Conservation (phyloP, 1,140 invertebrate species). For the Drosophila paulistorum region DNA sequence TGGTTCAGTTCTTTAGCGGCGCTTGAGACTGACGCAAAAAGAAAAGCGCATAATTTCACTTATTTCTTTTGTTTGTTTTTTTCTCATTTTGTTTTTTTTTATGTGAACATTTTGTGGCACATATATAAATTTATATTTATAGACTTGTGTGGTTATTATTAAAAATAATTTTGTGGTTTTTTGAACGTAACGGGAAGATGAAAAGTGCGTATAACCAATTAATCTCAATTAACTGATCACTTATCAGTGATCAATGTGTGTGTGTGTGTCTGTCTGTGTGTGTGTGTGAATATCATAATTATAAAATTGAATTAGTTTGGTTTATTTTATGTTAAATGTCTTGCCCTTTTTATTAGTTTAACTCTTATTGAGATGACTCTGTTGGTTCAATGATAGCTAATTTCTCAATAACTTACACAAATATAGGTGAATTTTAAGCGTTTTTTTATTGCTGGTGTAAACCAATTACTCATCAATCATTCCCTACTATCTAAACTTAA, state of each 20-base stretch:
- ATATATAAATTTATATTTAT: too few relatives aligned
- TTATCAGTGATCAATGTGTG: slow-evolving; percentile 7
- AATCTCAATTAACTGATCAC: neutral
- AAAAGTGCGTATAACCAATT: slow-evolving; percentile 62
- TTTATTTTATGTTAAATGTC: slow-evolving; percentile 5
- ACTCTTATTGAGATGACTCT: neutral
- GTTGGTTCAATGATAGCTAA: too few relatives aligned
- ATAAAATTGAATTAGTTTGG: slow-evolving; percentile 1
- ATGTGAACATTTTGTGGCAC: neutral
- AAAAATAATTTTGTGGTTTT: slow-evolving; percentile 11
- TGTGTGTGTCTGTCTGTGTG: slow-evolving; percentile 4
- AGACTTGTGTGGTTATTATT: slow-evolving; percentile 5
- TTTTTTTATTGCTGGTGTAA: too few relatives aligned
- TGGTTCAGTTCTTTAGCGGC: slow-evolving; percentile 72
- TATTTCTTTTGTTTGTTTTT: neutral
- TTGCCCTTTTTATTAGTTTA: slow-evolving; percentile 4
- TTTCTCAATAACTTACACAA: too few relatives aligned
- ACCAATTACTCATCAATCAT: too few relatives aligned
- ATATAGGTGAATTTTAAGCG: too few relatives aligned
- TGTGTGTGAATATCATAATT: neutral
- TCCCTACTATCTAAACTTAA: too few relatives aligned
- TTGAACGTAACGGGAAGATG: slow-evolving; percentile 46
- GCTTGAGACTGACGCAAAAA: slow-evolving; percentile 63
- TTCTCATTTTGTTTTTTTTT: neutral
- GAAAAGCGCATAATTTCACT: slow-evolving; percentile 21